Evolutionary conservation across 2,888 invertebrate species (phyloP).

Genomic region (Melieria crassipennis): DNA sequence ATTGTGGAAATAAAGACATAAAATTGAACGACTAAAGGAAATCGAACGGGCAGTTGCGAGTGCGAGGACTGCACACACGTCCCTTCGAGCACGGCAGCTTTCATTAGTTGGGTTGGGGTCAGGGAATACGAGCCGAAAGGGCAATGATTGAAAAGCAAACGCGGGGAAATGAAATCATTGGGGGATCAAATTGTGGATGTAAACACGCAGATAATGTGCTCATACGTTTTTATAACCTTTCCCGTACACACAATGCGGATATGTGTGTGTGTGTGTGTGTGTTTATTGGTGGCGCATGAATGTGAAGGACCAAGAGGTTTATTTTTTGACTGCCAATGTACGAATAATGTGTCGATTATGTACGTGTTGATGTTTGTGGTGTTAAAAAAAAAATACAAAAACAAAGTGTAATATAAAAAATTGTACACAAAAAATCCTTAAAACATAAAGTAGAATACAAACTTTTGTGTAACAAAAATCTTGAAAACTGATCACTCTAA

Average conservation of each 20-base stretch:
- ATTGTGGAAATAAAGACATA: background rate
- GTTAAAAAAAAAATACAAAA: too few species aligned
- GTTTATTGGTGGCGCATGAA: conserved; percentile 7
- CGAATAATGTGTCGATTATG: background rate
- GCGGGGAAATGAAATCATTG: conserved; percentile 44
- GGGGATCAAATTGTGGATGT: conserved; percentile 59
- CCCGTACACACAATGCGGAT: too few species aligned
- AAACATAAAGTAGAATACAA: too few species aligned
- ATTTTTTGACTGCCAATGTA: too few species aligned
- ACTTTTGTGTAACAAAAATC: too few species aligned
- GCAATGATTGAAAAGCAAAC: conserved; percentile 14
- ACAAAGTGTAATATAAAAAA: too few species aligned
- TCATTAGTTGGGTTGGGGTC: background rate
- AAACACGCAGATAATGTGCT: conserved; percentile 59
- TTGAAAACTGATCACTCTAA: too few species aligned
- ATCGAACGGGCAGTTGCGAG: conserved; percentile 24
- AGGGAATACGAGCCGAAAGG: too few species aligned
- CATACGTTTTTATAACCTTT: conserved; percentile 48
- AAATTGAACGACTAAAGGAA: conserved; percentile 8
- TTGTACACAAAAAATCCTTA: too few species aligned
- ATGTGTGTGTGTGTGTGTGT: conserved; percentile 17
- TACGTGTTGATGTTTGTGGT: background rate
- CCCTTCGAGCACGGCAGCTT: background rate
- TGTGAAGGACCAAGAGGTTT: background rate
- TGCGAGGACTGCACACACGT: background rate